Conservation (phyloP, 2,888 invertebrate species). For the Eutolmus rufibarbis region DNA sequence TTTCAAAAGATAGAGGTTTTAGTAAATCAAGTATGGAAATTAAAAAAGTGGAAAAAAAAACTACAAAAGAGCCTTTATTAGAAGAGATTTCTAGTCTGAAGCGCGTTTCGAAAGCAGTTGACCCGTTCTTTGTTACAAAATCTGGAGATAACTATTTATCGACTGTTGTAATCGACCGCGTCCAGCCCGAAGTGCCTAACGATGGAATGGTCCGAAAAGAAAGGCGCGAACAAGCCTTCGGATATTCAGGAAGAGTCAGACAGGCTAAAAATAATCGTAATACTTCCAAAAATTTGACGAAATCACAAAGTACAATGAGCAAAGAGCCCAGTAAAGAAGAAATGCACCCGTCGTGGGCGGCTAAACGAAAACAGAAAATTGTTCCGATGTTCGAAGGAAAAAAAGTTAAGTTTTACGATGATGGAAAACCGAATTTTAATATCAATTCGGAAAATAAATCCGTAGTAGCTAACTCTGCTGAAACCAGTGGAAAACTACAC, state of each 20-base stretch:
- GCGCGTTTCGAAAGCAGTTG: conserved; percentile 45
- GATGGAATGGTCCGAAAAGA: conserved; percentile 48
- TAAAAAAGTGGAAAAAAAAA: not conserved
- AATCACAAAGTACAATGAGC: not conserved
- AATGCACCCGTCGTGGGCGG: conserved; percentile 27
- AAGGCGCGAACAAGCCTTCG: not conserved
- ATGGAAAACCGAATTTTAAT: not conserved
- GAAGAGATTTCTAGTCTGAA: not conserved
- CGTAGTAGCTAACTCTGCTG: not conserved
- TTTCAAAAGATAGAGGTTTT: not conserved
- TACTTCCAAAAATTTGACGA: conserved; percentile 41
- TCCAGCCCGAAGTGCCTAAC: conserved; percentile 43
- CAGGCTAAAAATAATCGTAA: conserved; percentile 47
- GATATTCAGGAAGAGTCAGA: conserved; percentile 35
- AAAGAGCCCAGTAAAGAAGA: not conserved
- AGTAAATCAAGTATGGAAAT: not conserved
- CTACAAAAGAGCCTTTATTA: not conserved
- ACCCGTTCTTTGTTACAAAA: conserved; percentile 60
- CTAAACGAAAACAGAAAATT: conserved; percentile 48
- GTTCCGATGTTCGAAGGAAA: conserved; percentile 44
- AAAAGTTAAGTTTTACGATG: not conserved
- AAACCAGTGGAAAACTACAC: conserved; percentile 50
- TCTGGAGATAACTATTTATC: conserved; percentile 59
- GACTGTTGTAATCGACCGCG: conserved; percentile 52
- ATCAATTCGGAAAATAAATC: not conserved